phyloP scores from a whole-genome alignment of 2,797 vertebrate species.

The Podargus strigoides region DNA sequence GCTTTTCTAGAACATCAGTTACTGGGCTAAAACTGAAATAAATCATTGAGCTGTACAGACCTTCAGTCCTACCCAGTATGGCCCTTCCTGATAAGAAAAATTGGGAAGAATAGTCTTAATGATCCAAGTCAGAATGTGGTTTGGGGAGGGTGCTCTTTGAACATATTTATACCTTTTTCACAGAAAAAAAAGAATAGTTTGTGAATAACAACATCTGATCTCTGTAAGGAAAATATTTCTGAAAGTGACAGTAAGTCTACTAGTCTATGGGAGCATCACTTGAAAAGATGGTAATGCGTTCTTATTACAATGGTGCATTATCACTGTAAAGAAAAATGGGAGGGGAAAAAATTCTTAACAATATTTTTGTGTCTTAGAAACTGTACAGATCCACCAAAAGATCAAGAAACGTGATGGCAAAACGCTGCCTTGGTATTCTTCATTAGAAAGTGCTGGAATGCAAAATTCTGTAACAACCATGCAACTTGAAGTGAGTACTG shows the following conservation, averaged over 20 bases:
- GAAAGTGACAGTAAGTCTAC: neutral
- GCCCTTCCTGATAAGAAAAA: neutral
- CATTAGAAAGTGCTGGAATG: neutral
- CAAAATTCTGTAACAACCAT: neutral
- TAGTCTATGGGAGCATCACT: neutral
- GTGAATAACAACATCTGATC: neutral
- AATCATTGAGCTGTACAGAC: neutral
- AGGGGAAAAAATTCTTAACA: neutral
- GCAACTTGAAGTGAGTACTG: neutral
- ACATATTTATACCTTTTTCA: neutral
- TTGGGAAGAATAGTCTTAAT: neutral
- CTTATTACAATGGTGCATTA: neutral
- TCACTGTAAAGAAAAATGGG: neutral
- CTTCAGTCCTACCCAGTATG: neutral
- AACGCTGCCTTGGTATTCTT: neutral
- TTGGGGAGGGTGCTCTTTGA: neutral
- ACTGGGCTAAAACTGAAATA: neutral
- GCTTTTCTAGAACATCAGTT: neutral
- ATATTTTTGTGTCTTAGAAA: constrained; percentile 26
- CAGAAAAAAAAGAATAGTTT: neutral
- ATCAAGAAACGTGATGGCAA: neutral
- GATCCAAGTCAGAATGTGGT: neutral
- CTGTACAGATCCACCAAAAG: neutral
- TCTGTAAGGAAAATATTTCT: neutral
- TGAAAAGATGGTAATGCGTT: neutral